Evolutionary conservation across 2,797 vertebrate genomes (phyloP), one percentile per base, ranked within the genome.

Genomic region (Coilia nasus): DNA sequence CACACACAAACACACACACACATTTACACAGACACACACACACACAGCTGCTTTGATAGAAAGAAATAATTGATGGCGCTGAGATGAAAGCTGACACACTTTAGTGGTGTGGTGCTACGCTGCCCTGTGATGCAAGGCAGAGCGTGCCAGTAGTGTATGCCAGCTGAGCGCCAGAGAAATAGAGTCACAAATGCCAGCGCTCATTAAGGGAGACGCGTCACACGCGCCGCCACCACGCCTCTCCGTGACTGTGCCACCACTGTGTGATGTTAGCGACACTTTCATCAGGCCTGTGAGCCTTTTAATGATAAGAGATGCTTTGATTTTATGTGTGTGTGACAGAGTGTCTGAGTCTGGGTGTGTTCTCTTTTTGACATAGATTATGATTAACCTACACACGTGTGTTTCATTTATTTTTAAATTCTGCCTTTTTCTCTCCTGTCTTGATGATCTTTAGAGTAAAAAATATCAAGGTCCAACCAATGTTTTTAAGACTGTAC

Each of bases 1-100:
- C 81, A 56, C 81, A 82, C 81, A 82, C 81, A 82, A 35, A 81
- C 80, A 81, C 35, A 81, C 80, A 81, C 80, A 81, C 80, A 81
- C 80, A 81, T 41, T 50, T 41, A 81, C 82, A 60, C 82, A 41
- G 28, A 41, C 31, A 62, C 57, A 82, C 82, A 82, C 19, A 82
- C 28, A 82, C 82, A 82, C 56, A 62, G 25, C 9, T 21, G 31
- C 71, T 78, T 78, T 78, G 71, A 75, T 75, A 75, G 28, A 75
- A 75, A 15, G 15, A 75, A 78, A 44, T 78, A 44, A 78, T 75
- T 75, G 67, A 75, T 75, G 35, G 31, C 31, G 6, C 67, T 17
- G 28, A 75, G 67, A 75, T 75, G 67, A 78, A 78, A 78, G 71
- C 35, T 41, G 71, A 44, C 71, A 78, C 71, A 78, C 35, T 78